Base-by-base conservation (phyloP, 1,140 invertebrate species). In the Stegodyphus dumicola region DNA sequence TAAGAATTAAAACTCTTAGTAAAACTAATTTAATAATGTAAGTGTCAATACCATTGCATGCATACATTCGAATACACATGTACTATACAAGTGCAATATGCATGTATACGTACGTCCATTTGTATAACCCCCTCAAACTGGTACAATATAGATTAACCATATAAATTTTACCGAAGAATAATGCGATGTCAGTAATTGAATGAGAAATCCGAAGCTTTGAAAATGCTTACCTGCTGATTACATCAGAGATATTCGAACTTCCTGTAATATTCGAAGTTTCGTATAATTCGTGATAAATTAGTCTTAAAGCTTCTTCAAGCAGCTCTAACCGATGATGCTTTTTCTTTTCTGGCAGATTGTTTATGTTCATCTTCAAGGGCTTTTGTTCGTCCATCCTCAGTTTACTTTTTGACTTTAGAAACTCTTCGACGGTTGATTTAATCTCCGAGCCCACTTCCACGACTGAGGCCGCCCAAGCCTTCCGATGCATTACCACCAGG, bases 211-310 rank as follows among this genome's bases (percentile, higher is more conserved):
- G 3, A 33, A 33, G 33, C 33, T 33, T 33, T 33, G 33, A 33
- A 33, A 33, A 33, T 71, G 11, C 66, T 85, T 15, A 85, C 81
- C 56, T 85, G 17, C 70, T 75, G 6, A 83, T 2, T 5, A 70
- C 10, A 0, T 69, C 81, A 7, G 81, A n/a, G 52, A 74, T 56
- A 33, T 74, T 74, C 7, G 75, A 64, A 51, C 65, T 7, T 33
- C n/a, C 10, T 13, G 75, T 76, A 2, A 17, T 9, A 49, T 83
- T 83, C n/a, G 51, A 15, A 5, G n/a, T 65, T 9, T 85, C 81
- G 52, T 69, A 85, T 1, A 85, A n/a, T 15, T 85, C 81, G 81
- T 85, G 81, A 73, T 85, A 85, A 17, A 85, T 77, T 10, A 77
- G 15, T 13, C 73, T 67, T 10, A 85, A 65, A 4, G 81, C 81